Evolutionary conservation across 2,113 vertebrate species (phyloP).

Genomic region (Antennarius striatus): DNA sequence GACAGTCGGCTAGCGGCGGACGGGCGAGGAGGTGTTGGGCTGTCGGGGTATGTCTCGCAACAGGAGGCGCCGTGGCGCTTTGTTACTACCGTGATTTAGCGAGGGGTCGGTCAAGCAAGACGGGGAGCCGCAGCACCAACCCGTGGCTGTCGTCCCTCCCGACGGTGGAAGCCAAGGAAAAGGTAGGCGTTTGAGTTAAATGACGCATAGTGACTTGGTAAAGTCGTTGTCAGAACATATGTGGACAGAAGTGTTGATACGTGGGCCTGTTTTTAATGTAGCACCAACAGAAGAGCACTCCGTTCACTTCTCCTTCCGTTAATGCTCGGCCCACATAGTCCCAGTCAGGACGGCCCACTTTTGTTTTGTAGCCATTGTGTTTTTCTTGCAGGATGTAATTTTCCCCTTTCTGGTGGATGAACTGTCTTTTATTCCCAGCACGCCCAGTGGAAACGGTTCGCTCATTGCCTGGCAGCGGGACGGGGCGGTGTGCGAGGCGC

Average conservation of each 20-base stretch:
- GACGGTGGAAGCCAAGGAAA: constrained; percentile 76
- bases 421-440: constrained; percentile 55
- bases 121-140: constrained; percentile 45
- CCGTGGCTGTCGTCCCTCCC: constrained; percentile 66
- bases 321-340: background rate
- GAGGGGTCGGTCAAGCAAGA: constrained; percentile 37
- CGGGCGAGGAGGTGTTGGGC: constrained; percentile 44
- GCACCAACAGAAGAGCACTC: background rate
- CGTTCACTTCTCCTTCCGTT: constrained; percentile 3
- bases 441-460: constrained; percentile 58
- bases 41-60: constrained; percentile 63
- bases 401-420: constrained; percentile 22
- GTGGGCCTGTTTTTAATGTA: background rate
- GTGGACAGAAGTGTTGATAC: constrained; percentile 23
- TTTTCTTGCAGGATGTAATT: background rate
- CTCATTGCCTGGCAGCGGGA: constrained; percentile 50
- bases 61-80: constrained; percentile 72
- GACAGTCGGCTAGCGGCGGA: constrained; percentile 1
- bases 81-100: constrained; percentile 61
- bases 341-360: background rate
- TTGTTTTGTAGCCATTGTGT: constrained; percentile 1
- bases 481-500: constrained; percentile 54
- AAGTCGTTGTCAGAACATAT: background rate
- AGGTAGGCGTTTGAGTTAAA: constrained; percentile 61
- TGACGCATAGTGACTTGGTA: background rate